phyloP scores from a whole-genome alignment of 2,113 vertebrate species.

The Tragulus kanchil region DNA sequence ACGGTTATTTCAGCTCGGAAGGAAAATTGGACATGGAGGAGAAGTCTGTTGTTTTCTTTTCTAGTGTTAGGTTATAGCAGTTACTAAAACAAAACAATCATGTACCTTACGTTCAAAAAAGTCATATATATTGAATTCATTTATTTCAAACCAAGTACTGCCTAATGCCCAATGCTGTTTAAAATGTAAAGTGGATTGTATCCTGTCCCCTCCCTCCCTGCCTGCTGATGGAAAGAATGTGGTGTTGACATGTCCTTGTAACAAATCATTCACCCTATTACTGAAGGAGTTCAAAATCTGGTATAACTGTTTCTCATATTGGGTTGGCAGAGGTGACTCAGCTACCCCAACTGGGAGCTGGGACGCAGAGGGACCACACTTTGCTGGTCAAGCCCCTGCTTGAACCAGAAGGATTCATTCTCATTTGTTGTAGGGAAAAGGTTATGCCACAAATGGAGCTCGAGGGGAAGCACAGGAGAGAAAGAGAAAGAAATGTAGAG shows the following conservation, averaged over 20 bases:
- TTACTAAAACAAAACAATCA: background rate
- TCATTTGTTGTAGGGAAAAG: background rate
- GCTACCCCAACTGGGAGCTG: no score
- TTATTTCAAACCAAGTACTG: background rate
- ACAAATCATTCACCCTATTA: background rate
- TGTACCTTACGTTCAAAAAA: background rate
- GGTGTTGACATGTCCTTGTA: background rate
- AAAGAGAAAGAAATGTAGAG: background rate
- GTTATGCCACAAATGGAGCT: background rate
- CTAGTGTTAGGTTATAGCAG: background rate
- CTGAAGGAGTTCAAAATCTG: background rate
- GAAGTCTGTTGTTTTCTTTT: background rate
- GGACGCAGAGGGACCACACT: background rate
- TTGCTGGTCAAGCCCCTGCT: background rate
- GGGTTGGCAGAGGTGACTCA: background rate
- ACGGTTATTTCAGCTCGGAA: background rate
- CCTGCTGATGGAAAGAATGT: background rate
- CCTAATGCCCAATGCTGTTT: background rate
- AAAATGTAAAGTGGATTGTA: background rate
- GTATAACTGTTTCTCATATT: background rate
- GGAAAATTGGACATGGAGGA: constrained; percentile 33
- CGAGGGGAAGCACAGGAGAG: background rate
- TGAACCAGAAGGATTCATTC: background rate
- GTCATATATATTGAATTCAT: background rate
- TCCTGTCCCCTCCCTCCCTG: background rate